Evolutionary conservation across 2,888 invertebrate species (phyloP).

Genomic region (Priapulus caudatus): DNA sequence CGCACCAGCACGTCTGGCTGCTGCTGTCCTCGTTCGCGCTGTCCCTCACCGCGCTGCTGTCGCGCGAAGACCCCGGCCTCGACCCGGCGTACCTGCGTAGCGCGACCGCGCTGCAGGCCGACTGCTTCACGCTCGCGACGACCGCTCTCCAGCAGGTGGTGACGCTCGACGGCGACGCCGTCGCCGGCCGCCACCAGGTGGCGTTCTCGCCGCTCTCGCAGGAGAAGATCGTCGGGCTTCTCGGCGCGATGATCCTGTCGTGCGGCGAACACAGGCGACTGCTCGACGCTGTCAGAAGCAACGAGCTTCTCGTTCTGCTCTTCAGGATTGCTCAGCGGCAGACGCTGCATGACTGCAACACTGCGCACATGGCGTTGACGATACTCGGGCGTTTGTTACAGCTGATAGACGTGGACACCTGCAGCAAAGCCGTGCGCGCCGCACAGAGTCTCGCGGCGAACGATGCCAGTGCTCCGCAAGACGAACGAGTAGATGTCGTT

Average conservation of each 20-base stretch:
- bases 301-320: slow-evolving; percentile 30
- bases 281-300: slow-evolving; percentile 24
- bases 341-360: background rate
- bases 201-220: slow-evolving; percentile 35
- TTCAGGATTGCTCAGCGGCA: slow-evolving; percentile 32
- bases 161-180: background rate
- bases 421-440: background rate
- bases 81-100: slow-evolving; percentile 30
- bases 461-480: too few species aligned
- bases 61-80: slow-evolving; percentile 15
- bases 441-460: too few species aligned
- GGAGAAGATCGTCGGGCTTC: slow-evolving; percentile 36
- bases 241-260: slow-evolving; percentile 31
- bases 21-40: slow-evolving; percentile 32
- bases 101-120: slow-evolving; percentile 31
- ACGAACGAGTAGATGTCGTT: too few species aligned
- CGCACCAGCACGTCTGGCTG: slow-evolving; percentile 38
- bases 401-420: background rate
- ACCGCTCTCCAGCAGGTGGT: slow-evolving; percentile 23
- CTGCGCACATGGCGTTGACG: background rate
- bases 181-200: slow-evolving; percentile 27
- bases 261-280: slow-evolving; percentile 11
- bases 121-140: slow-evolving; percentile 29
- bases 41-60: slow-evolving; percentile 30
- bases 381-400: background rate